phyloP scores from a whole-genome alignment of 30 jellyfish, hydroid and myxozoan genomes.

The Chironex yamaguchii region DNA sequence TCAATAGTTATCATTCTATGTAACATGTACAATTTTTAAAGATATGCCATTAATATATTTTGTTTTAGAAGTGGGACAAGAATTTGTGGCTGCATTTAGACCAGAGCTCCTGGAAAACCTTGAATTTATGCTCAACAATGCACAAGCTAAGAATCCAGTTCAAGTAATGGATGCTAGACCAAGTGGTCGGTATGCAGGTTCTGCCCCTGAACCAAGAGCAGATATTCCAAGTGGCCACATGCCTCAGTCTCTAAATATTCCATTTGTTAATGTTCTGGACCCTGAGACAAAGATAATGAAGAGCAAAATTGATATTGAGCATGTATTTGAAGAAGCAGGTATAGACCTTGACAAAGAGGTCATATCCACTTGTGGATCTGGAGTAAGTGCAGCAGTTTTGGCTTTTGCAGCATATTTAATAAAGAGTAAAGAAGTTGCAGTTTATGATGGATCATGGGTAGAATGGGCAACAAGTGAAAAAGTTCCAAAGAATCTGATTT shows the following conservation, averaged over 20 bases:
- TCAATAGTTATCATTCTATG: too few relatives aligned
- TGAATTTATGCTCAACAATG: constrained; percentile 48
- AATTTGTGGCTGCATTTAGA: constrained; percentile 52
- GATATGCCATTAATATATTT: too few relatives aligned
- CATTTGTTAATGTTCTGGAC: constrained; percentile 66
- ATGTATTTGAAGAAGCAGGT: constrained; percentile 54
- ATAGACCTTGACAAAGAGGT: constrained; percentile 61
- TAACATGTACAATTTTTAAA: too few relatives aligned
- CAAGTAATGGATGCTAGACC: constrained; percentile 95
- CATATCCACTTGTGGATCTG: constrained; percentile 94
- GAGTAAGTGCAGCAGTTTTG: constrained; percentile 83
- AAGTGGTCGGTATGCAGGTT: constrained; percentile 70
- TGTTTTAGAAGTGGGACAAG: constrained; percentile 33
- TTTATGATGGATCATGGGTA: constrained; percentile 94
- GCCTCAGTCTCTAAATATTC: constrained; percentile 74
- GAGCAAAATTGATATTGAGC: constrained; percentile 40
- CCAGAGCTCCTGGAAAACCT: constrained; percentile 70
- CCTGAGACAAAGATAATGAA: constrained; percentile 52
- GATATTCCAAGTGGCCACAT: constrained; percentile 88
- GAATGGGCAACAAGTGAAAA: constrained; percentile 80
- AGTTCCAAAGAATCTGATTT: too few relatives aligned
- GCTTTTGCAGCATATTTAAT: constrained; percentile 60
- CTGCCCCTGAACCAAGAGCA: constrained; percentile 72
- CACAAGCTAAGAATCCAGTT: constrained; percentile 9
- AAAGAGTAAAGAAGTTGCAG: constrained; percentile 73